Percentiles rank a stretch among this genome's conserved stretches.
These are phyloP conservation scores for Netta rufina DNA, from an alignment of 2,797 vertebrate species.

Conservation along the genomic window DNA sequence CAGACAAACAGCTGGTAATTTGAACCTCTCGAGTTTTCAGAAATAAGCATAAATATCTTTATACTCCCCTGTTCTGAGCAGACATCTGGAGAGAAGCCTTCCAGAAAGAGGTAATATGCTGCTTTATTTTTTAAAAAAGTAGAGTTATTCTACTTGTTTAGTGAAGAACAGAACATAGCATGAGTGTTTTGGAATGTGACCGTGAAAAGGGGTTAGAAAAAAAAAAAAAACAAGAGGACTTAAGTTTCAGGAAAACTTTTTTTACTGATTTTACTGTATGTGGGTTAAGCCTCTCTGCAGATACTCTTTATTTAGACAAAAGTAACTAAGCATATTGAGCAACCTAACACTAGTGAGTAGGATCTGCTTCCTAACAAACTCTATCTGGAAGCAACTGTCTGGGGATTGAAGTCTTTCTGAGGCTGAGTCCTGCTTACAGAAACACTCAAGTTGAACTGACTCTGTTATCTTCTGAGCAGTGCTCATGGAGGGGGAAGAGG, in stretches of 20 bases:
- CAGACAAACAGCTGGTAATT: not conserved
- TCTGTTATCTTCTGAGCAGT: not conserved
- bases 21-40: not conserved
- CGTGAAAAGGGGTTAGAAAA: not conserved
- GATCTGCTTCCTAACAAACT: not conserved
- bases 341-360: not conserved
- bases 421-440: not conserved
- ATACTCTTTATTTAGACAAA: not conserved
- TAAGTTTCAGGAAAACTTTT: not conserved
- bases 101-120: not conserved
- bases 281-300: not conserved
- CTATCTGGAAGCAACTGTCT: not conserved
- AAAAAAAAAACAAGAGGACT: not conserved
- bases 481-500: not conserved
- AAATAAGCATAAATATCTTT: not conserved
- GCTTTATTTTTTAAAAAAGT: not conserved
- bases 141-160: not conserved
- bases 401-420: not conserved
- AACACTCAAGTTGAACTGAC: not conserved
- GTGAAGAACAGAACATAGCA: not conserved
- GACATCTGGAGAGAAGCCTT: not conserved
- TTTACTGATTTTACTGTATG: not conserved
- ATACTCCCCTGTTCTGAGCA: not conserved
- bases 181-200: not conserved
- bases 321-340: not conserved